Percentiles rank a stretch among this genome's conserved stretches.
Evolutionary conservation across 2,113 vertebrate species (phyloP).

Genomic region (Ovibos moschatus): DNA sequence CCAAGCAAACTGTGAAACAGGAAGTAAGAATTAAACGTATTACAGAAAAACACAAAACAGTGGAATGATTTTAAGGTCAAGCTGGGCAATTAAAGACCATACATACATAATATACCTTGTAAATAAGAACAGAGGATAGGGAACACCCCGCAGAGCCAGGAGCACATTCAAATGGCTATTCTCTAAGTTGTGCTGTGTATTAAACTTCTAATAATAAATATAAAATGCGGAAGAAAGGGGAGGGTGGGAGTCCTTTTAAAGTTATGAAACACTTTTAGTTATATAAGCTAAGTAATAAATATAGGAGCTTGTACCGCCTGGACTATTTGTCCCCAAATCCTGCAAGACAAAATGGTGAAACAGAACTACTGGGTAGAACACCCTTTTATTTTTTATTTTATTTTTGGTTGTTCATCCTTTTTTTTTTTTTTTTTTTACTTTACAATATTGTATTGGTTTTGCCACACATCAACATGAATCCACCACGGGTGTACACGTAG

Average conservation of each 20-base stretch:
- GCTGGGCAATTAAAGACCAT: neutral
- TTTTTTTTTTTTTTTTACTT: no score
- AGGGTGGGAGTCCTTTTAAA: neutral
- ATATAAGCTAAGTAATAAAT: neutral
- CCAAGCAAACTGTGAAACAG: neutral
- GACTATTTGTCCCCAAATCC: slow-evolving; percentile 10
- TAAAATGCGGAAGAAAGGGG: neutral
- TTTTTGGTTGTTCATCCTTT: no score
- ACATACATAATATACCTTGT: neutral
- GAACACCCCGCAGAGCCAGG: neutral
- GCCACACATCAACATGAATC: no score
- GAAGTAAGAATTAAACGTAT: neutral
- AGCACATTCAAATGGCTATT: neutral
- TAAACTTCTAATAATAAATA: neutral
- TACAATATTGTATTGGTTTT: no score
- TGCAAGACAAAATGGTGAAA: neutral
- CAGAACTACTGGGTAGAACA: neutral
- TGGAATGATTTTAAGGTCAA: neutral
- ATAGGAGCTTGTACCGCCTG: neutral
- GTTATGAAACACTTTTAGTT: neutral
- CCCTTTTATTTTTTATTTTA: neutral
- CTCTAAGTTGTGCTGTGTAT: neutral
- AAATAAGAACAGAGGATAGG: neutral
- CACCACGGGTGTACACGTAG: no score
- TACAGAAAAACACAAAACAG: neutral